A percentile compares a stretch with the other conserved stretches of the same genome.
These are phyloP conservation scores for Acanthornis magna DNA, from an alignment of 2,797 vertebrate genomes.

Conservation along the genomic window DNA sequence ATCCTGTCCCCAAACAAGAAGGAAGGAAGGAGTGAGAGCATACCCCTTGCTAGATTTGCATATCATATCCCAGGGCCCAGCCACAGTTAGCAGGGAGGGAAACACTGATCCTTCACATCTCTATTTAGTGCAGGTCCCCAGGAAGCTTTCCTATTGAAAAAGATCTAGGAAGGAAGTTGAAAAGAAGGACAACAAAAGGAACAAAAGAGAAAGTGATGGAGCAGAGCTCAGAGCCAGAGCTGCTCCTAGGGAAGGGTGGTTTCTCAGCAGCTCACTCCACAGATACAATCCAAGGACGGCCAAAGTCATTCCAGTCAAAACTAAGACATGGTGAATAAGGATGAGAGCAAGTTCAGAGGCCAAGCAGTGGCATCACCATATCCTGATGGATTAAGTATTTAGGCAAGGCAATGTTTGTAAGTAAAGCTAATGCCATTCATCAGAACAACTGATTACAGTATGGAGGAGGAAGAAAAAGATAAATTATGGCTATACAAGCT, in stretches of 20 bases:
- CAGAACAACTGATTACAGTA: neutral
- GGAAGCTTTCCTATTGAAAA: constrained; percentile 46
- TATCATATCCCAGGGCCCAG: constrained; percentile 48
- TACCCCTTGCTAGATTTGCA: constrained; percentile 31
- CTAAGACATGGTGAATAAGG: neutral
- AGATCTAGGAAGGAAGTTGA: constrained; percentile 62
- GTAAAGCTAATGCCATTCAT: neutral
- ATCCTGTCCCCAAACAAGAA: constrained; percentile 45
- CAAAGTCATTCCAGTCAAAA: constrained; percentile 23
- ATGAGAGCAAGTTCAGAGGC: neutral
- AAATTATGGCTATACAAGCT: neutral
- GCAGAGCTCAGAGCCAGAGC: neutral
- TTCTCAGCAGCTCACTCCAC: neutral
- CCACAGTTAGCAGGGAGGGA: neutral
- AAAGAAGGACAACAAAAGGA: constrained; percentile 22
- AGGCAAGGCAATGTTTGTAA: neutral
- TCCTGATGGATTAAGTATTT: neutral
- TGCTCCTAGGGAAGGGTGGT: neutral
- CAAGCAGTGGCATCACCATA: neutral
- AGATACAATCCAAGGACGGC: neutral
- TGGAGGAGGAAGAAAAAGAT: neutral
- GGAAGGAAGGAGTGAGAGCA: neutral
- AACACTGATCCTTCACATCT: constrained; percentile 35
- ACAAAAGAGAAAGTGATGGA: neutral
- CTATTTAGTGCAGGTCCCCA: constrained; percentile 60